Percentiles rank a stretch among this genome's conserved stretches.
phyloP scores from a whole-genome alignment of 2,888 invertebrate species.

The Chrysina gloriosa region DNA sequence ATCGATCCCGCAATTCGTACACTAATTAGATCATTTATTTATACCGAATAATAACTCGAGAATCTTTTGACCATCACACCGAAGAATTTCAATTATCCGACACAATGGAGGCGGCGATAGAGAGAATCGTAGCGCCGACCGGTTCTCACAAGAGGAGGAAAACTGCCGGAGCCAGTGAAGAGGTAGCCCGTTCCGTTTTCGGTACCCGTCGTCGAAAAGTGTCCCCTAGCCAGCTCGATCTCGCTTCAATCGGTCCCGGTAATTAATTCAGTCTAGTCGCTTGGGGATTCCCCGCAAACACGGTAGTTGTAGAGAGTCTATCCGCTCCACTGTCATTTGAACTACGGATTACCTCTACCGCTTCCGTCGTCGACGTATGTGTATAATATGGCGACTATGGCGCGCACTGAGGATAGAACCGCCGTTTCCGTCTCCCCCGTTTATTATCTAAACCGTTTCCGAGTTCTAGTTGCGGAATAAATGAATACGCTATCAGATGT shows the following conservation, averaged over 20 bases:
- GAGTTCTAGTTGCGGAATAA: conserved; percentile 40
- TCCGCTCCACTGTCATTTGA: conserved; percentile 58
- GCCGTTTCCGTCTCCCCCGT: too few relatives aligned
- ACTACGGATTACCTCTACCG: conserved; percentile 50
- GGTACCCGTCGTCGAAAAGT: conserved; percentile 14
- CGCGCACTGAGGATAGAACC: too few relatives aligned
- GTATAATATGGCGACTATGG: not conserved
- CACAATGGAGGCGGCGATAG: not conserved
- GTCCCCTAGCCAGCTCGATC: conserved; percentile 21
- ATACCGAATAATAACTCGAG: conserved; percentile 7
- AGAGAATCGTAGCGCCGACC: not conserved
- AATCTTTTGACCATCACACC: conserved; percentile 32
- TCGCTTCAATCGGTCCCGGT: conserved; percentile 53
- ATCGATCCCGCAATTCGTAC: not conserved
- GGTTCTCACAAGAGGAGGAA: not conserved
- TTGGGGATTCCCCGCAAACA: conserved; percentile 58
- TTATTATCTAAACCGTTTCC: conserved; percentile 33
- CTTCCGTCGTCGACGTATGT: not conserved
- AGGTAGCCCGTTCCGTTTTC: not conserved
- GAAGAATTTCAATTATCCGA: conserved; percentile 29
- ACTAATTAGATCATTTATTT: conserved; percentile 28
- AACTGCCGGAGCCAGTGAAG: conserved; percentile 25
- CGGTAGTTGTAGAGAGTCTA: conserved; percentile 22
- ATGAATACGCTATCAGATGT: conserved; percentile 38
- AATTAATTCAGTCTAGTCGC: conserved; percentile 59